A percentile compares a stretch with the other conserved stretches of the same genome.
Evolutionary conservation across 1,140 invertebrate genomes (phyloP).

Genomic region (Elymnias hypermnestra): DNA sequence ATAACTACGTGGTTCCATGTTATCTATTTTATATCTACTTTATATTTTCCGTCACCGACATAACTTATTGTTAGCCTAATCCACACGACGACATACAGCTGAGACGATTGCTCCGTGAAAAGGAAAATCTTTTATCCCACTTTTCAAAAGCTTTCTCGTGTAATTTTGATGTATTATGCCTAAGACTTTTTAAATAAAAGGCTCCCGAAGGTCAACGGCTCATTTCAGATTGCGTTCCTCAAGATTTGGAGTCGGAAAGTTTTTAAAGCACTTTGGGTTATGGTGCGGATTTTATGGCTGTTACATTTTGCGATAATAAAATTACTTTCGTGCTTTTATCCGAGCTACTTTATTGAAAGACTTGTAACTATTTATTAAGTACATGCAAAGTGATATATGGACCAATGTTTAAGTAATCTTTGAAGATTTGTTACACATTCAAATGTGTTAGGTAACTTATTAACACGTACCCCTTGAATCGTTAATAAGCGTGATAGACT

Average conservation of each 20-base stretch:
- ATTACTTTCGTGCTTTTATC: too few relatives aligned
- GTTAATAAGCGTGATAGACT: too few relatives aligned
- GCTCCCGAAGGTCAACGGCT: background rate
- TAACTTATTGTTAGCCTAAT: conserved; percentile 9
- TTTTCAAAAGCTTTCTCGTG: conserved; percentile 40
- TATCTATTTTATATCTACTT: too few relatives aligned
- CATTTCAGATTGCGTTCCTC: background rate
- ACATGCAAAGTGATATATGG: too few relatives aligned
- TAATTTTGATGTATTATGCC: conserved; percentile 37
- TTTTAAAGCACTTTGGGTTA: background rate
- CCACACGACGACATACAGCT: background rate
- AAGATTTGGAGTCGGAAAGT: background rate
- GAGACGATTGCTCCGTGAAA: background rate
- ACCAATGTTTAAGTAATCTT: too few relatives aligned
- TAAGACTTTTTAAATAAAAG: conserved; percentile 3
- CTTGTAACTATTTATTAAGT: too few relatives aligned
- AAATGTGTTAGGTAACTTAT: too few relatives aligned
- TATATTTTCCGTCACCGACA: too few relatives aligned
- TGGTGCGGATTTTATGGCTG: background rate
- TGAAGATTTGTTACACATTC: too few relatives aligned
- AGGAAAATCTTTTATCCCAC: conserved; percentile 6
- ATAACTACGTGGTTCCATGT: too few relatives aligned
- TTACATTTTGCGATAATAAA: background rate
- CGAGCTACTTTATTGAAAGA: too few relatives aligned
- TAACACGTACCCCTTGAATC: too few relatives aligned